Percentiles rank a stretch among this genome's conserved stretches.
These are phyloP conservation scores for Plecturocebus donacophilus DNA, from an alignment of 2,113 vertebrate species.

Conservation along the genomic window DNA sequence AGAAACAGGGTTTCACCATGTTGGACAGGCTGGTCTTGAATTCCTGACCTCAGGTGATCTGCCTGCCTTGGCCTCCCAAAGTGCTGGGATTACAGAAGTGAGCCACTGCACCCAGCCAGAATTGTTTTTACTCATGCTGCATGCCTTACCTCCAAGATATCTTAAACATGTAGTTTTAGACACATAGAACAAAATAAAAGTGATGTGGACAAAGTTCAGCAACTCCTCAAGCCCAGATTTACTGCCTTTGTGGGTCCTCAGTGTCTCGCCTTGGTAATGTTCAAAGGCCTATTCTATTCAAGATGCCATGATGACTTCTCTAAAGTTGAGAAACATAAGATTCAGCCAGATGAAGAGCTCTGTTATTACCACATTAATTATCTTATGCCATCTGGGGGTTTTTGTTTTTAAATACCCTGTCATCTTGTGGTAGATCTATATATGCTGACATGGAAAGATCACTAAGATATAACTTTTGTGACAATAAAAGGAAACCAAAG, in stretches of 20 bases:
- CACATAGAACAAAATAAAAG: background rate
- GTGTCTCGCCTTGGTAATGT: background rate
- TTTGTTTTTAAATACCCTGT: background rate
- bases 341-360: background rate
- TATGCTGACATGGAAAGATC: background rate
- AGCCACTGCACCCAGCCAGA: background rate
- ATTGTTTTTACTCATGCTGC: background rate
- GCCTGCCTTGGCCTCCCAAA: no score
- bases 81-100: no score
- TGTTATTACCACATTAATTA: background rate
- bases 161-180: no score
- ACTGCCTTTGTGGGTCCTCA: rapidly evolving
- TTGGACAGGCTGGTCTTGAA: no score
- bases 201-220: background rate
- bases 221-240: background rate
- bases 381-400: background rate
- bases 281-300: background rate
- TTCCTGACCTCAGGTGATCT: no score
- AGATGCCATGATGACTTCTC: background rate
- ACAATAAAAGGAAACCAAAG: background rate
- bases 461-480: background rate
- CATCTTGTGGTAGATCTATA: background rate
- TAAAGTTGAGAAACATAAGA: background rate
- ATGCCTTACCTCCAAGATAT: rapidly evolving
- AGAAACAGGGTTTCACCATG: no score